These are phyloP conservation scores for Ataeniobius toweri DNA, from an alignment of 2,797 vertebrate species.

Conservation along the genomic window DNA sequence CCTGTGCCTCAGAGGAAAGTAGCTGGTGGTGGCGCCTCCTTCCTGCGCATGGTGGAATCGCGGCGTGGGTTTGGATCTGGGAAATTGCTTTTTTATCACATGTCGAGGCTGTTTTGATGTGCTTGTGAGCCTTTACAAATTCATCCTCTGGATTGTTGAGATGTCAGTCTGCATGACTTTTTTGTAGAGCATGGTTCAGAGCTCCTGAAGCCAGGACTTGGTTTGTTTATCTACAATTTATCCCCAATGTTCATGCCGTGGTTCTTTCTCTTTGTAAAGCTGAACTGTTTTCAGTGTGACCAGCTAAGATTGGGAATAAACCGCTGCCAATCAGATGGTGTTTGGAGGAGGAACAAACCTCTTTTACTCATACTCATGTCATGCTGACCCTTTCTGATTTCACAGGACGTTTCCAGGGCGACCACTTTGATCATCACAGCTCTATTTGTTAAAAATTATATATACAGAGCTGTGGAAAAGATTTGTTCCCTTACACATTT, in stretches of 20 bases:
- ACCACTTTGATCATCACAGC: constrained; percentile 28
- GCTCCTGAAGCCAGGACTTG: constrained; percentile 39
- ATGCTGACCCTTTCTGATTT: constrained; percentile 68
- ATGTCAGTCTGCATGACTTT: constrained; percentile 73
- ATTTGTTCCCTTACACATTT: background rate
- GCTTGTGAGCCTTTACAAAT: constrained; percentile 72
- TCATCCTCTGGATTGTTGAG: constrained; percentile 68
- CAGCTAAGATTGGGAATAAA: constrained; percentile 29
- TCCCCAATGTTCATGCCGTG: constrained; percentile 44
- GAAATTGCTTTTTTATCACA: constrained; percentile 57
- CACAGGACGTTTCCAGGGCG: constrained; percentile 63
- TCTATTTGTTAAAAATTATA: background rate
- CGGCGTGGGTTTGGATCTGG: constrained; percentile 63
- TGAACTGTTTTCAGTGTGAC: constrained; percentile 37
- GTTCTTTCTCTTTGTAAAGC: constrained; percentile 50
- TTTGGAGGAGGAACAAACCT: constrained; percentile 45
- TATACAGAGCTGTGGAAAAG: background rate
- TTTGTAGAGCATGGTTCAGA: constrained; percentile 75
- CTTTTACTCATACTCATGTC: constrained; percentile 62
- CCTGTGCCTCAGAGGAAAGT: constrained; percentile 77
- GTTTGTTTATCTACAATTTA: constrained; percentile 38
- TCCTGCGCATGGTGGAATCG: constrained; percentile 75
- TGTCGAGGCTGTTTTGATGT: constrained; percentile 67
- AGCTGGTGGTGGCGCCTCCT: constrained; percentile 70
- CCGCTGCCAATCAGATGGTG: constrained; percentile 56